Evolutionary conservation across 2,113 vertebrate genomes (phyloP), one percentile per base, ranked within the genome.

Genomic region (Dipodomys merriami): DNA sequence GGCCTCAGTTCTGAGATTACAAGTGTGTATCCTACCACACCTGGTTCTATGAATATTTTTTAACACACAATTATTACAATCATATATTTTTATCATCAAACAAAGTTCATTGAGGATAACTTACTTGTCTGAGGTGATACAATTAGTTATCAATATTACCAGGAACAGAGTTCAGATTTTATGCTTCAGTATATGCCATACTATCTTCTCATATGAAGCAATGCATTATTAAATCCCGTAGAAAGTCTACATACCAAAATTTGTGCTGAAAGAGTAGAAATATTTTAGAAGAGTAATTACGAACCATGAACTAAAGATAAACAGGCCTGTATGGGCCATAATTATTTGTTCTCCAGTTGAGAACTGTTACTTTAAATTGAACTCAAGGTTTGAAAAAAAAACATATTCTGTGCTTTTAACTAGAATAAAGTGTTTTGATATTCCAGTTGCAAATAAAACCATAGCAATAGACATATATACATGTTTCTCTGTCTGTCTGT

Each of bases 321-420:
- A 74, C 4, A 77, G 5, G 1, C 12, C 10, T 76, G 13, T 25
- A 11, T 16, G 35, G 18, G 86, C 39, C 27, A 79, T 71, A 74
- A 86, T 83, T 39, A 74, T 94, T 79, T 69, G 1, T 67, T 69
- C 15, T 91, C 69, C 88, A 13, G 30, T 25, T 88, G 76, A 73
- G 16, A 27, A 57, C n/a, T 73, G 6, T 53, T 91, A 73, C 78
- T 81, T 73, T 86, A 11, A 85, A 87, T 67, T 35, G 19, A 88
- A 71, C 19, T 84, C 25, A 81, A 86, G 19, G 73, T 53, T 73
- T 62, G 8, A 18, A 57, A 57, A 57, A 25, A 89, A 91, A 73
- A 73, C 44, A 67, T 73, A 82, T 23, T 84, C n/a, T 49, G 64
- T 13, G 2, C 7, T 44, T 91, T 90, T 90, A 69, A 91, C 6